These are phyloP conservation scores for Holothuria scabra DNA, from an alignment of 53 echinoderm and acorn worm species.

Conservation along the genomic window DNA sequence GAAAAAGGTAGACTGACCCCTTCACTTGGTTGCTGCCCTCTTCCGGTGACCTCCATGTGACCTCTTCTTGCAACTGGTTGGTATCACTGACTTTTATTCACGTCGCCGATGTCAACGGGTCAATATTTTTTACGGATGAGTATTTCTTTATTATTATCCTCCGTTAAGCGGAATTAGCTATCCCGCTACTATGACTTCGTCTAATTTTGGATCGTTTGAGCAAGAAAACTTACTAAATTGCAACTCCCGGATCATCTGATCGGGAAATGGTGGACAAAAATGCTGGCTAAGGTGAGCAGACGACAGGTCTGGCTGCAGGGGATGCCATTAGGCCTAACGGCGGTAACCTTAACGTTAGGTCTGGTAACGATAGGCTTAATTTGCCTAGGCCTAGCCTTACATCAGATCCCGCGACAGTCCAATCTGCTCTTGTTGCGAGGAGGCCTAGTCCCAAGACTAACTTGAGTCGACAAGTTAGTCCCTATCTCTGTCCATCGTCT, in stretches of 20 bases:
- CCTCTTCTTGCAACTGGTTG: background rate
- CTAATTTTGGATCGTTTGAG: background rate
- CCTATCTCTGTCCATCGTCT: background rate
- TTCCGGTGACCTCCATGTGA: background rate
- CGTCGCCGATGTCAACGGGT: background rate
- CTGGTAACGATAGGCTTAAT: too few relatives aligned
- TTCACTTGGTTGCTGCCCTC: background rate
- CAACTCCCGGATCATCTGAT: background rate
- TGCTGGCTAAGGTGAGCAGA: slow-evolving; percentile 3
- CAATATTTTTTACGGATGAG: background rate
- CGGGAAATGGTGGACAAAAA: background rate
- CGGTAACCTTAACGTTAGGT: too few relatives aligned
- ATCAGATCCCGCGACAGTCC: too few relatives aligned
- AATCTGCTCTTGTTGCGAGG: too few relatives aligned
- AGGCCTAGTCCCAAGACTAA: slow-evolving; percentile 8
- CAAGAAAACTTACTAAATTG: background rate
- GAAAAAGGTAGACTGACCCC: too few relatives aligned
- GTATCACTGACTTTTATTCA: background rate
- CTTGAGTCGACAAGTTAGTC: background rate
- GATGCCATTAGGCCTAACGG: background rate
- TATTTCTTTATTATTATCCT: background rate
- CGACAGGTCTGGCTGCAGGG: background rate
- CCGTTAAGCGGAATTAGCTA: too few relatives aligned
- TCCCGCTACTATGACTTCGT: background rate
- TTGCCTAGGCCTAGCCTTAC: too few relatives aligned